These are phyloP conservation scores for Fregata magnificens DNA, from an alignment of 2,113 vertebrate species.

Conservation along the genomic window DNA sequence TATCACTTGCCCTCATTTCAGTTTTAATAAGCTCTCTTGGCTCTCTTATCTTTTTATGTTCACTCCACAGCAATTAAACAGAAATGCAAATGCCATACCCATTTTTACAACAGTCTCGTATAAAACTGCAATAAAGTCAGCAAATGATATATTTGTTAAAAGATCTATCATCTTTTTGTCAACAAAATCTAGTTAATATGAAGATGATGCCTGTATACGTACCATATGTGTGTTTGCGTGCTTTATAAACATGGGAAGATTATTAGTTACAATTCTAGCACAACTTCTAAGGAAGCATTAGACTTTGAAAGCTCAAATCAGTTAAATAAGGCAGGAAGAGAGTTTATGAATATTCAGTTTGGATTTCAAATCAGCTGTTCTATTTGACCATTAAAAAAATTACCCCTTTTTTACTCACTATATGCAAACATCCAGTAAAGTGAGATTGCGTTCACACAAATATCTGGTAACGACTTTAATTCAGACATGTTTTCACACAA, in stretches of 20 bases:
- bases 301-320: constrained; percentile 23
- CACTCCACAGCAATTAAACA: constrained; percentile 75
- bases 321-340: constrained; percentile 6
- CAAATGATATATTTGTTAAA: constrained; percentile 49
- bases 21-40: constrained; percentile 80
- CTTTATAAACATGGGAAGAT: not conserved
- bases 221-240: not conserved
- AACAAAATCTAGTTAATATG: not conserved
- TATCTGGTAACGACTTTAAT: not conserved
- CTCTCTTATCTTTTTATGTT: constrained; percentile 76
- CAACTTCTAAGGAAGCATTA: not conserved
- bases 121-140: constrained; percentile 64
- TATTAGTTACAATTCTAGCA: not conserved
- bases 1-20: constrained; percentile 77
- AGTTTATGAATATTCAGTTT: constrained; percentile 23
- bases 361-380: constrained; percentile 26
- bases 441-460: not conserved
- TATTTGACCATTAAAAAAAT: constrained; percentile 11
- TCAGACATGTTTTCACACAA: not conserved
- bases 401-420: not conserved
- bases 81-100: constrained; percentile 74
- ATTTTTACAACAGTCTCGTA: constrained; percentile 64
- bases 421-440: not conserved
- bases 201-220: not conserved
- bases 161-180: not conserved